Evolutionary conservation across 23 tunicate genomes (phyloP), one percentile per base, ranked within the genome.

Genomic region (Ascidia mentula): DNA sequence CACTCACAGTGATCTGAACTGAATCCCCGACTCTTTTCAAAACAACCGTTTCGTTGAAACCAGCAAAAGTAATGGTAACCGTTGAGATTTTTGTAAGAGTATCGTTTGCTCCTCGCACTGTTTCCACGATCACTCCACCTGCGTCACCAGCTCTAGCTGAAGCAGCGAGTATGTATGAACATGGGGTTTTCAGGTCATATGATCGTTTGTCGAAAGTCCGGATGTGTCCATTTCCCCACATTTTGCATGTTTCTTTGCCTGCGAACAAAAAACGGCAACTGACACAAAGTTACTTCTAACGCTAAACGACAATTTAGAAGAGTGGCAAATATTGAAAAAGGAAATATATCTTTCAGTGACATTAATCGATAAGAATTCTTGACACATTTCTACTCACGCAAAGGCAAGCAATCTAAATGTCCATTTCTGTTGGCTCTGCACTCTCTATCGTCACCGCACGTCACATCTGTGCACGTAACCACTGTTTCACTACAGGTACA

Each of bases 211-310:
- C 90, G 40, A 79, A 86, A 33, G 85, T 80, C 35, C 34, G 36
- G 40, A 80, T 81, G 69, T 73, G 81, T 6, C 69, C 39, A 79
- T 84, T 86, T 1, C 90, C 90, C 77, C 80, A 80, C 28, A 74
- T 80, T 32, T 86, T 76, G 39, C 90, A 86, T 30, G 70, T 72
- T 7, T 77, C 37, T 30, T 70, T 80, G 46, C 82, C 90, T 86
- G 26, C 7, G 32, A 18, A 26, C 31, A 31, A 36, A 22, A 53
- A 53, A 53, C 24, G 13, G 22, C 24, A 9, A 1, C n/a, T n/a
- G n/a, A n/a, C n/a, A n/a, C n/a, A n/a, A n/a, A n/a, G n/a, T n/a
- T n/a, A n/a, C n/a, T n/a, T n/a, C n/a, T n/a, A n/a, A n/a, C n/a
- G n/a, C n/a, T n/a, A n/a, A n/a, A n/a, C n/a, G n/a, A n/a, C n/a